Percentiles rank a stretch among this genome's conserved stretches.
These are phyloP conservation scores for Ferrisia virgata DNA, from an alignment of 2,888 invertebrate genomes.

Conservation along the genomic window DNA sequence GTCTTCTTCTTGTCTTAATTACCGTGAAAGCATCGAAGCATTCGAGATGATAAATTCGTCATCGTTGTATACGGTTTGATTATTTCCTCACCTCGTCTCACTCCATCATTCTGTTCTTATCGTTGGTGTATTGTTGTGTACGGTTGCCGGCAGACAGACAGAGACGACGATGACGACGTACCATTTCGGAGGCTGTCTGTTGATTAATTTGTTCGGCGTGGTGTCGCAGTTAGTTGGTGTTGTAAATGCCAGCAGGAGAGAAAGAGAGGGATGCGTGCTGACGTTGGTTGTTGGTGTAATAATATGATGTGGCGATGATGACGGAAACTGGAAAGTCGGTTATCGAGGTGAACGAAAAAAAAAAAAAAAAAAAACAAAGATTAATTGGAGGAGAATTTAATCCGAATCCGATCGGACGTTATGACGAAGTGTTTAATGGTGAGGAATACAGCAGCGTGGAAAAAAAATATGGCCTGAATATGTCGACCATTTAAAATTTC, in stretches of 20 bases:
- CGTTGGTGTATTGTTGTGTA: neutral
- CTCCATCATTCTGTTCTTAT: neutral
- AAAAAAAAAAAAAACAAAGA: no score
- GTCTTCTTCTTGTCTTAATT: neutral
- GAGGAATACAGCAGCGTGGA: neutral
- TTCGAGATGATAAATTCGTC: constrained; percentile 3
- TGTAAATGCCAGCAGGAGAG: neutral
- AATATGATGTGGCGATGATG: neutral
- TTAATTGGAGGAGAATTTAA: neutral
- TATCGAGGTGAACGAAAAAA: neutral
- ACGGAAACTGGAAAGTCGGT: neutral
- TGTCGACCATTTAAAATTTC: neutral
- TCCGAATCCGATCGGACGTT: neutral
- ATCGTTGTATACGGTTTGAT: neutral
- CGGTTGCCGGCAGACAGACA: no score
- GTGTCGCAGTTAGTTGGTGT: neutral
- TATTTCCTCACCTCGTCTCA: neutral
- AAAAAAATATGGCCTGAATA: neutral
- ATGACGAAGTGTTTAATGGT: neutral
- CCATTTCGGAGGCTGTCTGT: no score
- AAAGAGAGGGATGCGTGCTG: neutral
- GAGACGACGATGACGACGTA: no score
- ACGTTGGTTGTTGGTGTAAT: neutral
- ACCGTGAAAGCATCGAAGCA: constrained; percentile 11
- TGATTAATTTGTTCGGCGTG: neutral